Percentiles rank a stretch among this genome's conserved stretches.
These are phyloP conservation scores for Plagodis pulveraria DNA, from an alignment of 2,888 invertebrate species.

Conservation along the genomic window DNA sequence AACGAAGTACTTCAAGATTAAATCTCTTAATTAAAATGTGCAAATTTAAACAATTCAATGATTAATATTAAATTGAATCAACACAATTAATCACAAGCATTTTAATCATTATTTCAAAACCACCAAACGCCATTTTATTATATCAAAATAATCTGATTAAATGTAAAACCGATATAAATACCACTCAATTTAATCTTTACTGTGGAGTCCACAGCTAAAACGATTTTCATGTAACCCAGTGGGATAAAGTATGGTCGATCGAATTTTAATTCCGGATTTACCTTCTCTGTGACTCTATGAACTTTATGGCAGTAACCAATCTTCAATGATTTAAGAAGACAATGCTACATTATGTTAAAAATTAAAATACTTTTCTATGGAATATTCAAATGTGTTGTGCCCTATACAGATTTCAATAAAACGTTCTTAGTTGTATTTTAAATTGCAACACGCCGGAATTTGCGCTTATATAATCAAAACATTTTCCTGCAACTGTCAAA, in stretches of 20 bases:
- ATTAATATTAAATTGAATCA: conserved; percentile 10
- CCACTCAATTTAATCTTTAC: conserved; percentile 45
- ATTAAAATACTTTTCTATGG: too few relatives aligned
- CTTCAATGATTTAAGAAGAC: neutral
- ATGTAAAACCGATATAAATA: conserved; percentile 41
- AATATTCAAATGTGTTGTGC: too few relatives aligned
- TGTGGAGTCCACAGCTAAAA: conserved; percentile 65
- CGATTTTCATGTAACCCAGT: conserved; percentile 68
- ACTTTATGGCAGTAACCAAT: conserved; percentile 27
- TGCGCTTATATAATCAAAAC: too few relatives aligned
- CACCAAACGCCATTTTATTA: conserved; percentile 20
- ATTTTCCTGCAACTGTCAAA: too few relatives aligned
- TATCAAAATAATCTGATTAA: conserved; percentile 33
- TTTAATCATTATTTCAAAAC: conserved; percentile 19
- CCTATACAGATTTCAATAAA: too few relatives aligned
- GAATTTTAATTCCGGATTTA: conserved; percentile 78
- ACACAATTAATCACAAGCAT: conserved; percentile 15
- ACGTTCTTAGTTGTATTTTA: too few relatives aligned
- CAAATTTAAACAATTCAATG: neutral
- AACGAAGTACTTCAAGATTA: too few relatives aligned
- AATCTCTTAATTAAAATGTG: neutral
- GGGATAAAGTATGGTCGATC: conserved; percentile 76
- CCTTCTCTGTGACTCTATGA: conserved; percentile 61
- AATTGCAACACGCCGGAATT: too few relatives aligned
- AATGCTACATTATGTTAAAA: too few relatives aligned